Base-by-base conservation (phyloP, 2,888 invertebrate species). In the Euplexia lucipara region DNA sequence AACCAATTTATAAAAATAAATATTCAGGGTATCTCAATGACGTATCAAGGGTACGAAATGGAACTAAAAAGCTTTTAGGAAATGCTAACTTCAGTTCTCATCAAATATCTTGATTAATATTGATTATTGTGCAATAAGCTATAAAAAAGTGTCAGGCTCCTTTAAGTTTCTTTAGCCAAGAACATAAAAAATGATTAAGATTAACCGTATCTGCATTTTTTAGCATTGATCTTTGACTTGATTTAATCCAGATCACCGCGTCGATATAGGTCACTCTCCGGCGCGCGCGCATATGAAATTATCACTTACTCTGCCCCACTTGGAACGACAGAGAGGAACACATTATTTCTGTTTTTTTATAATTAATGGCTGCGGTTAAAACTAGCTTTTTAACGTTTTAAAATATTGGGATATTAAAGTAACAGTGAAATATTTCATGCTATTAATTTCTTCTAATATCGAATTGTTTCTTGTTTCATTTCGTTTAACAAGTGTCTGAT, bases 271-370 rank as follows among this genome's bases (percentile, higher is more conserved):
- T 88, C 89, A 83, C 57, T 57, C 67, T 84, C 78, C 75, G 63
- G 65, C 88, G 86, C 89, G 88, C 82, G 88, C 89, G 85, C 85
- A 64, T 70, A 74, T 83, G 80, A 67, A 87, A 88, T 86, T 84
- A 88, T 86, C 86, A 85, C 83, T 82, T 74, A 78, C 62, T 74
- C 51, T 82, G 86, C 61, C 84, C 90, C 84, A 90, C 86, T 89
- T 88, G 86, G 85, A 85, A 59, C 56, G 48, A 74, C 14, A 70
- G 71, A 78, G 52, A 51, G 32, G 47, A 74, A 62, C 70, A 67
- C 70, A 61, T 69, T 69, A 64, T 68, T 79, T 75, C 63, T 73
- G 62, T 68, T 70, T 60, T n/a, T 57, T 45, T 37, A 51, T 57
- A 73, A 78, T 70, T 69, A 67, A 75, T 73, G 48, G 69, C 18